Evolutionary conservation across 2,797 vertebrate species (phyloP).

Genomic region (Myoxocephalus aenaeus): DNA sequence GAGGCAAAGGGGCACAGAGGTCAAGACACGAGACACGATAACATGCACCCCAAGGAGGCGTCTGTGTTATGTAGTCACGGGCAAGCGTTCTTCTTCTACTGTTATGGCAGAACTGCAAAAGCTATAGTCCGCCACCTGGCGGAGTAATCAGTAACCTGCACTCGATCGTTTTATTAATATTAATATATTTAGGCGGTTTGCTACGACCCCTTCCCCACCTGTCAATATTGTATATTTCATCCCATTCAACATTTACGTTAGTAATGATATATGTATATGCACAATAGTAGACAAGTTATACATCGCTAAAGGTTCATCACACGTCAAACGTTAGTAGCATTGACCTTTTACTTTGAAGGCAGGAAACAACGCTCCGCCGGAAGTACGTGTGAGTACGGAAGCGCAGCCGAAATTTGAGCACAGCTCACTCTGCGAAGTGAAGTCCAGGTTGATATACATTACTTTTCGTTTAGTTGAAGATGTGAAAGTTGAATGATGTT

Average conservation of each 20-base stretch:
- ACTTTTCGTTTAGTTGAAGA: background rate
- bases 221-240: background rate
- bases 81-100: constrained; percentile 34
- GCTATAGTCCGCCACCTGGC: background rate
- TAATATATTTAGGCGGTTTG: too few species aligned
- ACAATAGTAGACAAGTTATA: background rate
- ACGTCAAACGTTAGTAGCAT: background rate
- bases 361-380: constrained; percentile 20
- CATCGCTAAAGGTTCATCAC: background rate
- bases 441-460: background rate
- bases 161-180: too few species aligned
- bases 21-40: background rate
- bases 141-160: background rate
- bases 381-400: constrained; percentile 55
- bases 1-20: background rate
- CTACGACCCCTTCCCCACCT: too few species aligned
- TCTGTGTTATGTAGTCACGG: background rate
- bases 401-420: fast-evolving
- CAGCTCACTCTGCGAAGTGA: background rate
- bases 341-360: constrained; percentile 59
- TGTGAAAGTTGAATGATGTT: background rate
- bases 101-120: fast-evolving
- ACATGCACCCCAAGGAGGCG: background rate
- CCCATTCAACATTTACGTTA: background rate
- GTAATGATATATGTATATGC: background rate